Percentiles rank a stretch among this genome's conserved stretches.
Evolutionary conservation across 2,797 vertebrate genomes (phyloP).

Genomic region (Threskiornis aethiopicus): DNA sequence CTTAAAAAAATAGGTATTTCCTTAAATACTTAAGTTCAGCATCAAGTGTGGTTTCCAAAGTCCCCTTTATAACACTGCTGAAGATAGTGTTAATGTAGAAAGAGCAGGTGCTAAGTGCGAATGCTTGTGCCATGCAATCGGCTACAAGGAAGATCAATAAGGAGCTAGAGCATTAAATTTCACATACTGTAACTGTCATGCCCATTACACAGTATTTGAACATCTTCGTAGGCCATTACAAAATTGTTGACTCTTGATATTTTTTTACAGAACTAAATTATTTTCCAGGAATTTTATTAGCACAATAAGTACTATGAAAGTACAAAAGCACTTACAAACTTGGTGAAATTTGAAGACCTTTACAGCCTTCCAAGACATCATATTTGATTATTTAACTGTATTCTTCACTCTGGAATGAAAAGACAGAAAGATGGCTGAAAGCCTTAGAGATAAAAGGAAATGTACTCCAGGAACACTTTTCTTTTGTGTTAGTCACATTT

Average conservation of each 20-base stretch:
- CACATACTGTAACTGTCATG: conserved; percentile 72
- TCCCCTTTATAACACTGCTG: conserved; percentile 73
- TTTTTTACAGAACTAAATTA: conserved; percentile 9
- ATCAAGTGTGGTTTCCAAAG: conserved; percentile 2
- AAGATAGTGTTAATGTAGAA: conserved; percentile 80
- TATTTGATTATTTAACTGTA: not conserved
- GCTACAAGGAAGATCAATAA: conserved; percentile 79
- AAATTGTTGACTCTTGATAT: conserved; percentile 52
- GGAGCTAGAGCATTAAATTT: conserved; percentile 85
- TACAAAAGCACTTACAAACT: not conserved
- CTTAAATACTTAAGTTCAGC: not conserved
- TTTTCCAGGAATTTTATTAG: conserved; percentile 16
- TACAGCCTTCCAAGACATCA: not conserved
- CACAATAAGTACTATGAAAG: not conserved
- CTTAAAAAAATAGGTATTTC: not conserved
- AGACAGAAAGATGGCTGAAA: not conserved
- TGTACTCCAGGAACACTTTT: not conserved
- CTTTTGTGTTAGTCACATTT: not conserved
- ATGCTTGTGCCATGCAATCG: conserved; percentile 16
- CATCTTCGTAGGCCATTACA: conserved; percentile 49
- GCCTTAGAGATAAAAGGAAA: not conserved
- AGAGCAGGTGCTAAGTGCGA: conserved; percentile 70
- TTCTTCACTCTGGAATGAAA: not conserved
- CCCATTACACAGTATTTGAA: conserved; percentile 63
- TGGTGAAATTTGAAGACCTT: not conserved